These are phyloP conservation scores for Aphrophora alni DNA, from an alignment of 2,888 invertebrate genomes.

Conservation along the genomic window DNA sequence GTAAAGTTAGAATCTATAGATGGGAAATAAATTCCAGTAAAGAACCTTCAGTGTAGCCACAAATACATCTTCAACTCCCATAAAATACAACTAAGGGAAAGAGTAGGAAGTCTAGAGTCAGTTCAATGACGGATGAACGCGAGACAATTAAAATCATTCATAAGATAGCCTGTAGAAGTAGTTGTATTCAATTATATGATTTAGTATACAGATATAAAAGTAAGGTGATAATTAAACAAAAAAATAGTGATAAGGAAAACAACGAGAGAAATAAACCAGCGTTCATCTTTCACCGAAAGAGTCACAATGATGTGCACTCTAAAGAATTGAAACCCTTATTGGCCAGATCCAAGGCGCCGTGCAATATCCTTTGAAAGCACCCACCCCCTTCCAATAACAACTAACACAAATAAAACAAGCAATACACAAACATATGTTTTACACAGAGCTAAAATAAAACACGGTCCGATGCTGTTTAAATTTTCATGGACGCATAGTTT, in stretches of 20 bases:
- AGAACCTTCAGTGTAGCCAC: slow-evolving; percentile 32
- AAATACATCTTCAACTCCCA: slow-evolving; percentile 14
- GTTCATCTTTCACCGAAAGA: slow-evolving; percentile 18
- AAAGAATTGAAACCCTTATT: slow-evolving; percentile 33
- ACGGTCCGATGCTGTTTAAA: slow-evolving; percentile 21
- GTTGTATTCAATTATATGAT: not conserved
- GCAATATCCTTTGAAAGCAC: not conserved
- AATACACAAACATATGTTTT: not conserved
- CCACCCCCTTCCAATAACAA: not conserved
- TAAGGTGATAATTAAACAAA: not conserved
- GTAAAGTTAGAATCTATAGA: slow-evolving; percentile 15
- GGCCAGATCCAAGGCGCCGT: slow-evolving; percentile 22
- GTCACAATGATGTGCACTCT: slow-evolving; percentile 30
- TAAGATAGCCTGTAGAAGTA: not conserved
- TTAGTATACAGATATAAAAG: not conserved
- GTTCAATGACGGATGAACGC: slow-evolving; percentile 7
- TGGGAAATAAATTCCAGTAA: slow-evolving; percentile 33
- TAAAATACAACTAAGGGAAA: slow-evolving; percentile 24
- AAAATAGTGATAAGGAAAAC: no score
- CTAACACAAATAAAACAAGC: not conserved
- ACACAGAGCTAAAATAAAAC: not conserved
- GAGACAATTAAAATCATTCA: not conserved
- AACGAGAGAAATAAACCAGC: no score
- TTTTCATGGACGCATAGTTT: slow-evolving; percentile 33
- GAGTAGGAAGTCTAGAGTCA: slow-evolving; percentile 13